phyloP scores from a whole-genome alignment of 2,113 vertebrate species.

The Camarhynchus parvulus region DNA sequence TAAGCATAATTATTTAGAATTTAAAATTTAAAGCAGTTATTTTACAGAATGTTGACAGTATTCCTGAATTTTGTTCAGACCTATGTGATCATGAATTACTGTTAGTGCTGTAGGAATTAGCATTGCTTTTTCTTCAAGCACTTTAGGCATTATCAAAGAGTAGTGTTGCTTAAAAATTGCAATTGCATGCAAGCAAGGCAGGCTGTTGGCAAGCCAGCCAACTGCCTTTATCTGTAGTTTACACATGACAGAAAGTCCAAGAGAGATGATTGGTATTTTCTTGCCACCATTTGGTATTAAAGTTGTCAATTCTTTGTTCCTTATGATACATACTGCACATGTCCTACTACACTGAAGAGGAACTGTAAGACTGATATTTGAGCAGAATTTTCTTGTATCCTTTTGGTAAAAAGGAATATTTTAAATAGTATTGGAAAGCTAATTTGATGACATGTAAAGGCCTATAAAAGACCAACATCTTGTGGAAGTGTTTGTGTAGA shows the following conservation, averaged over 20 bases:
- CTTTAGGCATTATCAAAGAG: not conserved
- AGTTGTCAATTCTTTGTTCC: not conserved
- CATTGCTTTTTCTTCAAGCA: not conserved
- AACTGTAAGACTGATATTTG: not conserved
- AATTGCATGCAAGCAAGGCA: not conserved
- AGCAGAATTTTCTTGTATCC: not conserved
- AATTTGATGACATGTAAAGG: not conserved
- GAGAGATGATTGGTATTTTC: not conserved
- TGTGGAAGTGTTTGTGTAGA: not conserved
- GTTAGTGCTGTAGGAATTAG: not conserved
- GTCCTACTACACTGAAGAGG: not conserved
- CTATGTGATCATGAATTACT: not conserved
- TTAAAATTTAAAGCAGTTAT: not conserved
- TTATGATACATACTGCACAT: rapidly evolving
- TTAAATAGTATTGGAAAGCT: not conserved
- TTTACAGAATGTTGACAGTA: not conserved
- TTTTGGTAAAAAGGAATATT: not conserved
- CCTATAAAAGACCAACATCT: not conserved
- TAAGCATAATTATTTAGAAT: not conserved
- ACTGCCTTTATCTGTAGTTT: not conserved
- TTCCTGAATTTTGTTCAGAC: not conserved
- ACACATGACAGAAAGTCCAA: not conserved
- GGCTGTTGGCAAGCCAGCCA: not conserved
- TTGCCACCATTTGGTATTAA: not conserved
- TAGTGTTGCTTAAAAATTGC: not conserved